Conservation (phyloP, 2,113 vertebrate genomes). For the Apodemus speciosus region DNA sequence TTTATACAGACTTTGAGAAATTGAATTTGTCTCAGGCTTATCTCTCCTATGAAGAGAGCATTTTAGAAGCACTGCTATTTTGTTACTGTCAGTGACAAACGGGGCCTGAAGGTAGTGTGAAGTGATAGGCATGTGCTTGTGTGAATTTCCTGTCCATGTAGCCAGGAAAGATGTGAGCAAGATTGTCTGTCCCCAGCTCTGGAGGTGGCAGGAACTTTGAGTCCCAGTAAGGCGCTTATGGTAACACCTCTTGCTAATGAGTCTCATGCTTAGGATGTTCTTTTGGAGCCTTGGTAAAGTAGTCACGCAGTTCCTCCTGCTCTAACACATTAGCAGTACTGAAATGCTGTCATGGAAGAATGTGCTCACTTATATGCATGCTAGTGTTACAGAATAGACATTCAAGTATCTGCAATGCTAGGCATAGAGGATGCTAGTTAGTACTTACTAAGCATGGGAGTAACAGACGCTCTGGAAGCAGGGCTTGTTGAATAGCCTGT, state of each 20-base stretch:
- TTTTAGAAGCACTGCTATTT: neutral
- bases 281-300: neutral
- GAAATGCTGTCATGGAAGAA: neutral
- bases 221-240: neutral
- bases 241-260: neutral
- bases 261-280: neutral
- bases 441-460: neutral
- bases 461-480: no score
- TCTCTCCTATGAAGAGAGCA: neutral
- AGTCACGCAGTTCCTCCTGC: neutral
- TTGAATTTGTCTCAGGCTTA: neutral
- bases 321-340: neutral
- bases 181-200: neutral
- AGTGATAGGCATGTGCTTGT: accelerated
- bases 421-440: neutral
- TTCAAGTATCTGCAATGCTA: neutral
- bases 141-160: neutral
- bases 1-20: neutral
- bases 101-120: no score
- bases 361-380: neutral
- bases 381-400: neutral
- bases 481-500: neutral
- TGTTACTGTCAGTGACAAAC: neutral
- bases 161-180: neutral
- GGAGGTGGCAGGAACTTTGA: no score